Evolutionary conservation across 2,888 invertebrate species (phyloP).

Genomic region (Bugulina stolonifera): DNA sequence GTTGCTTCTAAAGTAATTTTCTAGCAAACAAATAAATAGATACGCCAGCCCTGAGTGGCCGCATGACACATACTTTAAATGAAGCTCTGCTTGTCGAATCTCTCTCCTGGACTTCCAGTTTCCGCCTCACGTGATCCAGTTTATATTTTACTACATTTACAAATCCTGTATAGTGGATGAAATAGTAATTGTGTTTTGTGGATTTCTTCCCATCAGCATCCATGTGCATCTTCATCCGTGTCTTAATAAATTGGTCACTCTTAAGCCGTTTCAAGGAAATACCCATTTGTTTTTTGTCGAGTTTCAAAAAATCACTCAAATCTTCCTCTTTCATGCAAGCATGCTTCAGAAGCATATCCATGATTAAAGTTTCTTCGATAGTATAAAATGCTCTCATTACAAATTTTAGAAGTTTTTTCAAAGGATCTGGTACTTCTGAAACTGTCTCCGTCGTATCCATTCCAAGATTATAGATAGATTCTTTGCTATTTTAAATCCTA

Average conservation of each 20-base stretch:
- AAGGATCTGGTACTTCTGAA: slow-evolving; percentile 85
- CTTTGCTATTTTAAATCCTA: no score
- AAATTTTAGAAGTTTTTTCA: slow-evolving; percentile 79
- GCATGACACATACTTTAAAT: slow-evolving; percentile 59
- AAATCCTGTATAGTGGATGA: slow-evolving; percentile 89
- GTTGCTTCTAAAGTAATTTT: no score
- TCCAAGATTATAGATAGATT: no score
- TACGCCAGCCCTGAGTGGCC: no score
- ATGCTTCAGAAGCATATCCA: slow-evolving; percentile 90
- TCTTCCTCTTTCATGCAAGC: slow-evolving; percentile 67
- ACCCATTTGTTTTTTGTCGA: slow-evolving; percentile 83
- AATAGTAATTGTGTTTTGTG: slow-evolving; percentile 92
- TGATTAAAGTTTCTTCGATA: slow-evolving; percentile 85
- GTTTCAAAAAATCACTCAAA: slow-evolving; percentile 76
- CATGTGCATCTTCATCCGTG: slow-evolving; percentile 84
- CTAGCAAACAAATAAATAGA: no score
- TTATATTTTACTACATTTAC: slow-evolving; percentile 97
- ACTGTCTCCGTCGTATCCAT: slow-evolving; percentile 48
- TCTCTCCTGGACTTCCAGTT: slow-evolving; percentile 89
- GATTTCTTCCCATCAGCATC: slow-evolving; percentile 81
- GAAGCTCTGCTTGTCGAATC: slow-evolving; percentile 91
- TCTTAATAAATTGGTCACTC: slow-evolving; percentile 73
- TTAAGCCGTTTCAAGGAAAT: slow-evolving; percentile 70
- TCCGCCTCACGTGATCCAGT: slow-evolving; percentile 86
- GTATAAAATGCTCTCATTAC: slow-evolving; percentile 89